Conservation (phyloP, 2,797 vertebrate genomes). For the Pseudopleuronectes americanus region DNA sequence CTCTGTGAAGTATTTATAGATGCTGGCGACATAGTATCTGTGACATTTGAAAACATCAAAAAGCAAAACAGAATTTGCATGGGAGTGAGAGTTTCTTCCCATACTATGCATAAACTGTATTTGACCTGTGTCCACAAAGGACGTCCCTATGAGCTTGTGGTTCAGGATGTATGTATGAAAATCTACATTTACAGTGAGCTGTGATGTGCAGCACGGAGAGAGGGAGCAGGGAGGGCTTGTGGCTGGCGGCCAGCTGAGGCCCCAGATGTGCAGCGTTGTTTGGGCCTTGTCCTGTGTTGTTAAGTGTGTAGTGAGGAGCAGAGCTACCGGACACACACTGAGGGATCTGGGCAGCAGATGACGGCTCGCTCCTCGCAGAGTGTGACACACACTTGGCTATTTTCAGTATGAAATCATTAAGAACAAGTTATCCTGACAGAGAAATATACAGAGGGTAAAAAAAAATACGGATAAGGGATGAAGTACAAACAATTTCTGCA, state of each 20-base stretch:
- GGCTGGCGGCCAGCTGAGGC: constrained; percentile 69
- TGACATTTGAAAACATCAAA: constrained; percentile 23
- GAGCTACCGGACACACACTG: constrained; percentile 70
- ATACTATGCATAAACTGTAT: constrained; percentile 50
- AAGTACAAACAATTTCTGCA: not conserved
- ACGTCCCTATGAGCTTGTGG: constrained; percentile 36
- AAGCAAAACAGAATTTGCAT: not conserved
- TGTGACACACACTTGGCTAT: constrained; percentile 50
- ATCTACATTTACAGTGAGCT: constrained; percentile 60
- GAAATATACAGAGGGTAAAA: not conserved
- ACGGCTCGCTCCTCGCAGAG: constrained; percentile 42
- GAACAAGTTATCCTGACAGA: constrained; percentile 20
- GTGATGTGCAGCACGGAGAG: constrained; percentile 59
- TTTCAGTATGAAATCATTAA: constrained; percentile 30
- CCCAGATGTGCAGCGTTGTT: constrained; percentile 77
- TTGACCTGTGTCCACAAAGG: constrained; percentile 59
- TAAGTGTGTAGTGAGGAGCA: constrained; percentile 61
- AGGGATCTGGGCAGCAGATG: constrained; percentile 76
- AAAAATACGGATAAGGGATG: not conserved
- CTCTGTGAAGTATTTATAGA: constrained; percentile 11
- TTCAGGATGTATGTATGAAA: constrained; percentile 59
- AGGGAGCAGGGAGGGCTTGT: constrained; percentile 45
- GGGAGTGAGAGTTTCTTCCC: constrained; percentile 33
- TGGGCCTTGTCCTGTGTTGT: constrained; percentile 68
- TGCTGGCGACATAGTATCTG: constrained; percentile 17